A percentile compares a stretch with the other conserved stretches of the same genome.
Evolutionary conservation across 2,888 invertebrate species (phyloP).

Genomic region (Oscheius sp.): DNA sequence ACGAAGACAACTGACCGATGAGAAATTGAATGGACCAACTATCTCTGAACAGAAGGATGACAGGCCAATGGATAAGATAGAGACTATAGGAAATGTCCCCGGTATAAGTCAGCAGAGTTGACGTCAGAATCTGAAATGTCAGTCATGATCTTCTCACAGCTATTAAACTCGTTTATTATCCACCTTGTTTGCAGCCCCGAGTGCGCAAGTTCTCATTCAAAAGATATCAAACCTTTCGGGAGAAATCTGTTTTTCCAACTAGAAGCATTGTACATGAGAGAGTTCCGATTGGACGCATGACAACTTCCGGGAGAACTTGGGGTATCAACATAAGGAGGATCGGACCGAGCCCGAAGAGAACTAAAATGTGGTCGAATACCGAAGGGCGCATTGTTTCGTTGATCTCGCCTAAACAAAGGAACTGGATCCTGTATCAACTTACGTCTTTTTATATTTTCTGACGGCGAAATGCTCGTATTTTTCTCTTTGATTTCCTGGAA

Average conservation of each 20-base stretch:
- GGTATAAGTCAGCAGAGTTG: not conserved
- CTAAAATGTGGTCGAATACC: not conserved
- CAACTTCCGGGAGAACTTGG: not conserved
- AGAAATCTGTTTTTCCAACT: not conserved
- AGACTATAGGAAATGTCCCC: conserved; percentile 16
- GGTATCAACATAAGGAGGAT: not conserved
- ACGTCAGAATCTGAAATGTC: not conserved
- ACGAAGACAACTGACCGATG: not conserved
- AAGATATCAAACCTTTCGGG: not conserved
- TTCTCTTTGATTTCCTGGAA: not conserved
- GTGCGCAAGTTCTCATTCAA: not conserved
- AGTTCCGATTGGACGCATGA: not conserved
- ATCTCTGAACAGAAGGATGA: not conserved
- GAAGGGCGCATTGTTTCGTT: not conserved
- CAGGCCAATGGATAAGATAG: conserved; percentile 7
- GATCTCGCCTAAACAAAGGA: too few species aligned
- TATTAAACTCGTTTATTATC: not conserved
- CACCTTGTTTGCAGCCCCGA: not conserved
- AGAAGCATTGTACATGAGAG: not conserved
- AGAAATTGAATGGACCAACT: not conserved
- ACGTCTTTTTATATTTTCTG: too few species aligned
- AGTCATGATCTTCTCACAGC: not conserved
- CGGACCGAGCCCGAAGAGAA: not conserved
- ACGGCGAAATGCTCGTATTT: not conserved
- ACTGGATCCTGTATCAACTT: too few species aligned